Conservation (phyloP, 2,888 invertebrate species). For the Entomobrya proxima region DNA sequence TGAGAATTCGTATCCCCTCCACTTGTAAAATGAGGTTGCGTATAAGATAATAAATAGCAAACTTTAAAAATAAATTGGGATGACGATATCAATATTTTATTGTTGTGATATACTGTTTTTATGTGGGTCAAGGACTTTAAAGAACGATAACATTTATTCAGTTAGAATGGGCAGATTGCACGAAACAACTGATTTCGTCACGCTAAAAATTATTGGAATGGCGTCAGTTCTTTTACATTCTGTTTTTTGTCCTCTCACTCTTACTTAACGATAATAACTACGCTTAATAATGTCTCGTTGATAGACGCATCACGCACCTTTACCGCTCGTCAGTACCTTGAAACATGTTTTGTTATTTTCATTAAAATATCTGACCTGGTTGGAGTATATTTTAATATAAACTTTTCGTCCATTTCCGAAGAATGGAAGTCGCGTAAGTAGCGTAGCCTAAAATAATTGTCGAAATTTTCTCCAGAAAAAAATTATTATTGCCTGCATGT, state of each 20-base stretch:
- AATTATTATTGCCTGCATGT: conserved; percentile 32
- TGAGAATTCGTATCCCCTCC: too few species aligned
- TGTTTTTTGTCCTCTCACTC: not conserved
- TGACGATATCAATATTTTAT: not conserved
- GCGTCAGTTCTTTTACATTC: not conserved
- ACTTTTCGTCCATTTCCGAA: too few species aligned
- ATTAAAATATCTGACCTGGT: too few species aligned
- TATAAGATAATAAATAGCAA: conserved; percentile 18
- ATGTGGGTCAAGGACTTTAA: conserved; percentile 54
- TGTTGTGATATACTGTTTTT: not conserved
- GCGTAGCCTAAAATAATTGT: too few species aligned
- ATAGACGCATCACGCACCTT: not conserved
- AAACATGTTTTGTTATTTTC: too few species aligned
- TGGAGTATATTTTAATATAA: too few species aligned
- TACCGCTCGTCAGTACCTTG: not conserved
- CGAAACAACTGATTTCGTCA: conserved; percentile 38
- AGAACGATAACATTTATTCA: not conserved
- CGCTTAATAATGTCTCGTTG: conserved; percentile 19
- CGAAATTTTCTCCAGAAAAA: not conserved
- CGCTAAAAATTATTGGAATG: conserved; percentile 11
- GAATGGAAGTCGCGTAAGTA: too few species aligned
- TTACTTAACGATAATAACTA: conserved; percentile 7
- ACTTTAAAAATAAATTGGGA: not conserved
- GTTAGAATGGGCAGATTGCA: conserved; percentile 23
- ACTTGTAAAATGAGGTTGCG: not conserved